Evolutionary conservation across 1,140 invertebrate species (phyloP), one percentile per base, ranked within the genome.

Genomic region (Brachionus koreanus): DNA sequence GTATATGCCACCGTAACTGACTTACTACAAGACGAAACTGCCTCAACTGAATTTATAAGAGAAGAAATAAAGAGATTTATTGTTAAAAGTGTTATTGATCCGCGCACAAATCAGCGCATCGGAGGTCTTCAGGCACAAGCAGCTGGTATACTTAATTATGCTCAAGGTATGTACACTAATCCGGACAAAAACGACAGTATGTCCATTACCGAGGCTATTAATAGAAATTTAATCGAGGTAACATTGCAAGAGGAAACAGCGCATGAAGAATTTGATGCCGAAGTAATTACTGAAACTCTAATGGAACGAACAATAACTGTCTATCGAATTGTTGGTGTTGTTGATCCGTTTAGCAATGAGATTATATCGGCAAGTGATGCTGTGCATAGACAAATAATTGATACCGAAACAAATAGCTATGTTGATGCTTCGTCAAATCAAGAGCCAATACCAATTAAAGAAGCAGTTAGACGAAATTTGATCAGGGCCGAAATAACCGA

Each of bases 1-100:
- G 52, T 83, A 29, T 83, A 46, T 39, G 82, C 82, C 7, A 83
- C 82, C 0, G 65, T 83, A 4, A 76, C 61, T 29, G 82, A 83
- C 35, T n/a, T 69, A 29, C 35, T 74, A 5, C 42, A 75, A 42
- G 69, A 75, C 42, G 57, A 52, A 37, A 37, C 43, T 16, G 57
- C 65, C 12, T 57, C 46, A n/a, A 83, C 69, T 6, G 57, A 65
- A 63, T 83, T 69, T 3, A 39, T 75, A n/a, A 9, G 42, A 39
- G 69, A 83, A 39, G 69, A 74, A 61, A 23, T 83, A 5, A 57
- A 63, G 42, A 42, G 25, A 37, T 83, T 63, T 67, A 77, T 83
- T 43, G 42, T 83, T n/a, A 76, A 83, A 39, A 75, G 57, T 49
- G 82, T 83, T 63, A 19, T 83, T 6, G 82, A 83, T 67, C 69